phyloP scores from a whole-genome alignment of 2,888 invertebrate genomes.

The Blastobasis adustella region DNA sequence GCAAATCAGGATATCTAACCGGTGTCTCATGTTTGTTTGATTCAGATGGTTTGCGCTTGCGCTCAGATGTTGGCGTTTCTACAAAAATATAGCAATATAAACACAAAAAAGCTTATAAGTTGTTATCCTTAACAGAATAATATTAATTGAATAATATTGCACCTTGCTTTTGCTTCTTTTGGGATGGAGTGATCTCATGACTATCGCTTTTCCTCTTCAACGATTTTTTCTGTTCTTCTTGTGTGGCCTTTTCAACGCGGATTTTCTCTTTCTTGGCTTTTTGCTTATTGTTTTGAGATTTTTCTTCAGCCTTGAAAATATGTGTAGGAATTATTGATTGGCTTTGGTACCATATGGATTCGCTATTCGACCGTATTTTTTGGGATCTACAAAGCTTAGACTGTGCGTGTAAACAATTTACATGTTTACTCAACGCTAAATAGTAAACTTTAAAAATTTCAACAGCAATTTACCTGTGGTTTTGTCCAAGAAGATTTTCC shows the following conservation, averaged over 20 bases:
- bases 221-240: conserved; percentile 34
- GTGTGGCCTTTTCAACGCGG: conserved; percentile 34
- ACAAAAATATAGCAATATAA: conserved; percentile 1
- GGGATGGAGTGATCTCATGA: conserved; percentile 17
- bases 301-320: conserved; percentile 42
- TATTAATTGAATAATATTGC: neutral
- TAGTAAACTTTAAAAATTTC: neutral
- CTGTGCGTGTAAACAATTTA: no score
- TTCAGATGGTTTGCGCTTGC: conserved; percentile 15
- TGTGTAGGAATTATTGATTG: conserved; percentile 20
- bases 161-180: conserved; percentile 32
- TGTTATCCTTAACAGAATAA: neutral
- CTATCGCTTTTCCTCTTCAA: conserved; percentile 53
- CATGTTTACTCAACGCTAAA: no score
- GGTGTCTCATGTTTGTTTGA: conserved; percentile 18
- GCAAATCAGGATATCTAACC: conserved; percentile 17
- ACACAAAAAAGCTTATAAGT: neutral
- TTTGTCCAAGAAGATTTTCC: conserved; percentile 65
- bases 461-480: conserved; percentile 46
- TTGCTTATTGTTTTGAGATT: conserved; percentile 27
- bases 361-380: neutral
- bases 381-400: neutral
- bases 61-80: conserved; percentile 23
- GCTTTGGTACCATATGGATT: neutral
- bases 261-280: conserved; percentile 32